Evolutionary conservation across 2,113 vertebrate species (phyloP).

Genomic region (Ptilorrhoa leucosticta): DNA sequence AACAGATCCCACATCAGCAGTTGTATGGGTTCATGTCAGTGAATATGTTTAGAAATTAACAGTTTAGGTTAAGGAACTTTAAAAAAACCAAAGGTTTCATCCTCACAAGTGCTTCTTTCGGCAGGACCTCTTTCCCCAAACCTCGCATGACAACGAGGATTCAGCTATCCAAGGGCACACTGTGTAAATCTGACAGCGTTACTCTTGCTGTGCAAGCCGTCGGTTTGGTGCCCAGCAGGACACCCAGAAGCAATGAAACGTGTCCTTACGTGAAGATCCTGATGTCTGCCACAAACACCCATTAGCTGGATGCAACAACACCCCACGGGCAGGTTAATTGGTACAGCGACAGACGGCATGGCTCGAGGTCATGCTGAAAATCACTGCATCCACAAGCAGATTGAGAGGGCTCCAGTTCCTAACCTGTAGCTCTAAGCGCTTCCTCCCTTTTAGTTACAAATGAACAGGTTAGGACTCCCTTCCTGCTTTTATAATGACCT

Average conservation of each 20-base stretch:
- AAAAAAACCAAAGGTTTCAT: neutral
- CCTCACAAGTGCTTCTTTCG: neutral
- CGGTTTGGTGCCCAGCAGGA: neutral
- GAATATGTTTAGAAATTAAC: neutral
- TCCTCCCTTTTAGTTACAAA: neutral
- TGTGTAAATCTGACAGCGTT: neutral
- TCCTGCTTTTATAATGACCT: neutral
- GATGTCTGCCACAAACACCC: neutral
- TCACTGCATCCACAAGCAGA: neutral
- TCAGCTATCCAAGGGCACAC: neutral
- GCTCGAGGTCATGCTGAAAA: neutral
- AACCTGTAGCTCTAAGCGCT: neutral
- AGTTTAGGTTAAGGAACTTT: neutral
- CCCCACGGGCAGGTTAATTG: neutral
- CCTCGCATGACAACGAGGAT: neutral
- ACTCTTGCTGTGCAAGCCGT: neutral
- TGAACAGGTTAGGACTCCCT: neutral
- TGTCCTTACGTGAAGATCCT: neutral
- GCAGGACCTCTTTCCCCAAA: neutral
- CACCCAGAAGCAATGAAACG: neutral
- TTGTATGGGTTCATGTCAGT: rapidly evolving
- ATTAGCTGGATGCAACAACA: neutral
- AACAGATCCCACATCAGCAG: neutral
- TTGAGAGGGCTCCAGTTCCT: neutral
- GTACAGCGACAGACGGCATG: neutral